Percentiles rank a stretch among this genome's conserved stretches.
Evolutionary conservation across 2,797 vertebrate genomes (phyloP).

Genomic region (Phyllotis vaccarum): DNA sequence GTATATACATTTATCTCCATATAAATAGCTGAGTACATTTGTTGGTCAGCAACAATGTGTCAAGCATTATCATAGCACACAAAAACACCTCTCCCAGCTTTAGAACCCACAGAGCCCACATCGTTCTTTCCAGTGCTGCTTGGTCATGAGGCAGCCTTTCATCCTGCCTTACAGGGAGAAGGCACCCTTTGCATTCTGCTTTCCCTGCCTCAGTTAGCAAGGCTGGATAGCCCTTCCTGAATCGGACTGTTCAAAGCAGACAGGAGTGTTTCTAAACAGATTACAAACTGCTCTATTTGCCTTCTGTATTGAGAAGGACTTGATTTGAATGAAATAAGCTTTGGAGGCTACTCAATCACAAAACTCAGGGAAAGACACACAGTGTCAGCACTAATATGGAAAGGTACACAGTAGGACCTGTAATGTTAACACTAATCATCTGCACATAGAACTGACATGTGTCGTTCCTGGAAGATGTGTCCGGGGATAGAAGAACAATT

Average conservation of each 20-base stretch:
- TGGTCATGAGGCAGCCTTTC: background rate
- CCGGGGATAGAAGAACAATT: background rate
- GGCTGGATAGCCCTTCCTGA: slow-evolving; percentile 47
- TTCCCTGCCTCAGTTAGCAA: background rate
- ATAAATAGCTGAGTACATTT: slow-evolving; percentile 9
- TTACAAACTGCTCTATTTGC: slow-evolving; percentile 46
- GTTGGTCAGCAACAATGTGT: background rate
- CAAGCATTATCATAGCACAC: background rate
- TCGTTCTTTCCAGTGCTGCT: background rate
- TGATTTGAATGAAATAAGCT: background rate
- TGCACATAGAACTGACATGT: background rate
- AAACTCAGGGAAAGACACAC: slow-evolving; percentile 54
- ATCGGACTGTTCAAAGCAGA: slow-evolving; percentile 68
- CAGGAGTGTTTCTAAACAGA: slow-evolving; percentile 1
- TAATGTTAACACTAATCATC: slow-evolving; percentile 22
- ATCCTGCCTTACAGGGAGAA: background rate
- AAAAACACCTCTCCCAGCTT: background rate
- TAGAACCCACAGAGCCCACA: background rate
- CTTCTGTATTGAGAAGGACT: slow-evolving; percentile 40
- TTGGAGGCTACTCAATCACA: slow-evolving; percentile 31
- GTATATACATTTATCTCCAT: background rate
- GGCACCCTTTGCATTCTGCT: background rate
- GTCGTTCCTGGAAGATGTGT: background rate
- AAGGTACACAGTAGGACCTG: slow-evolving; percentile 20
- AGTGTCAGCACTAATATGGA: slow-evolving; percentile 5